A percentile compares a stretch with the other conserved stretches of the same genome.
Conservation (phyloP, 2,797 vertebrate species). For the Falco rusticolus region DNA sequence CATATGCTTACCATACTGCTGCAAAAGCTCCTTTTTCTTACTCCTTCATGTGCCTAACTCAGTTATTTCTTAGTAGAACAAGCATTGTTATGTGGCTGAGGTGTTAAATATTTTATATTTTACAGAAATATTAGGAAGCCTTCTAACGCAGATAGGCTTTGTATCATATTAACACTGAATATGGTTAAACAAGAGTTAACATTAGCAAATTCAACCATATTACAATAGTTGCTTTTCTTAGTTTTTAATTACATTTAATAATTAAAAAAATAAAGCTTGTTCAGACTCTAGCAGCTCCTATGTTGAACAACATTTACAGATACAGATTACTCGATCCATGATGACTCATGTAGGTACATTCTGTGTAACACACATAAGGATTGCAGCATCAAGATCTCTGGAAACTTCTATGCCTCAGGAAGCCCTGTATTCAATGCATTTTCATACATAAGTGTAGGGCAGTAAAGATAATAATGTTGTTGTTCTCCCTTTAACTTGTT, state of each 20-base stretch:
- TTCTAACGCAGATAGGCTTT: background rate
- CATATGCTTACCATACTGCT: conserved; percentile 8
- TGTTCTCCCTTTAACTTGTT: background rate
- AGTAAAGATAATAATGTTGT: background rate
- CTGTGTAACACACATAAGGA: background rate
- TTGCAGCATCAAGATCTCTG: background rate
- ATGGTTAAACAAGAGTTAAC: background rate
- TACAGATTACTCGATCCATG: background rate
- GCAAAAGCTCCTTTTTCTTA: background rate
- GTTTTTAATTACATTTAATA: background rate
- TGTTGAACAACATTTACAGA: background rate
- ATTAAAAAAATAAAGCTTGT: background rate
- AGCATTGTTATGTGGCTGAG: background rate
- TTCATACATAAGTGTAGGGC: background rate
- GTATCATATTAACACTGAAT: background rate
- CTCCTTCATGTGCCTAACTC: background rate
- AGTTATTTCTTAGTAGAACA: background rate
- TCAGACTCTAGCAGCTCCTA: background rate
- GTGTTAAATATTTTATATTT: background rate
- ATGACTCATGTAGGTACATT: background rate
- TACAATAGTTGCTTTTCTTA: background rate
- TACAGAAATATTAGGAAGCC: background rate
- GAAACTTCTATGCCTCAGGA: background rate
- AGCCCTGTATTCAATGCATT: background rate
- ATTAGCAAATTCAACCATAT: background rate